These are phyloP conservation scores for Oligia fasciuncula DNA, from an alignment of 2,888 invertebrate species.

Conservation along the genomic window DNA sequence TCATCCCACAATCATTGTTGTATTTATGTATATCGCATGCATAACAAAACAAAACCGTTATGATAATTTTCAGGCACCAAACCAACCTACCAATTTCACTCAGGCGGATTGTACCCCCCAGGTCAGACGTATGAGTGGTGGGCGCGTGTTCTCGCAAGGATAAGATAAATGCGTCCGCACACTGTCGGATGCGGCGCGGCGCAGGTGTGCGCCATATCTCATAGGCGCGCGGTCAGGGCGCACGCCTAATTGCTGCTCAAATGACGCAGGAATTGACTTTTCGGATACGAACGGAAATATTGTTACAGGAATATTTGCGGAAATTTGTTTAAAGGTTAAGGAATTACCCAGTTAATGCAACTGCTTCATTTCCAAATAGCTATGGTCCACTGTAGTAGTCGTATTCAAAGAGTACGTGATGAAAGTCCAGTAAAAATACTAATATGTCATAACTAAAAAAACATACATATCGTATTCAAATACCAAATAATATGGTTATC, in stretches of 20 bases:
- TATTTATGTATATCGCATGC: neutral
- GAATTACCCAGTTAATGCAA: neutral
- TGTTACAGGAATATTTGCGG: neutral
- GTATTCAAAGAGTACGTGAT: neutral
- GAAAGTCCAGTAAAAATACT: neutral
- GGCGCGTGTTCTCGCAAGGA: constrained; percentile 66
- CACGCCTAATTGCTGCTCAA: constrained; percentile 54
- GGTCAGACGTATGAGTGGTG: constrained; percentile 55
- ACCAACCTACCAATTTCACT: constrained; percentile 17
- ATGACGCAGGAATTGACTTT: constrained; percentile 48
- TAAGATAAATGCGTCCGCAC: constrained; percentile 74
- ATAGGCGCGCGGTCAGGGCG: constrained; percentile 59
- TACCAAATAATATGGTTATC: constrained; percentile 25
- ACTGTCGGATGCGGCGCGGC: constrained; percentile 58
- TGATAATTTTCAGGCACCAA: neutral
- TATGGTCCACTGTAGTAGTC: neutral
- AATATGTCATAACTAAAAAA: neutral
- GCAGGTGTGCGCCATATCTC: constrained; percentile 71
- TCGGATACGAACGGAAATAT: neutral
- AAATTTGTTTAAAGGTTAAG: neutral
- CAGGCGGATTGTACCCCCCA: constrained; percentile 19
- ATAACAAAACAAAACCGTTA: neutral
- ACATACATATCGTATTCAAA: neutral
- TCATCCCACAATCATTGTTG: neutral
- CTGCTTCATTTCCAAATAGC: neutral